These are phyloP conservation scores for Crambe crambe DNA, from an alignment of 37 sponge, comb jelly and placozoan species.

Conservation along the genomic window DNA sequence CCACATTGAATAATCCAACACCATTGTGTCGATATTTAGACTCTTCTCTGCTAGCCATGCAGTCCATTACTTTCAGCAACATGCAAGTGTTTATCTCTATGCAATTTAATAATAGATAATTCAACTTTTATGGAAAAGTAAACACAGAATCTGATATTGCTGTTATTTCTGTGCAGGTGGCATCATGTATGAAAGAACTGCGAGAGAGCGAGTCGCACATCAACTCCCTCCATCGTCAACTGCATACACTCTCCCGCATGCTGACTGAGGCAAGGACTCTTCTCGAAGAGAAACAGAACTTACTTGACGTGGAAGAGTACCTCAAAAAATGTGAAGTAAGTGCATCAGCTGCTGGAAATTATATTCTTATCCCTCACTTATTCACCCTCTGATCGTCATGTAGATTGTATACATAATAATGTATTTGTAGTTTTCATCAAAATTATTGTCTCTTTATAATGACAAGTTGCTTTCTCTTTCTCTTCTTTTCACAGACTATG, in stretches of 20 bases:
- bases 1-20: too few species aligned
- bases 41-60: too few species aligned
- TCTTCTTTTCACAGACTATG: conserved; percentile 2
- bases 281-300: conserved; percentile 16
- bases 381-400: neutral
- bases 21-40: too few species aligned
- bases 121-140: too few species aligned
- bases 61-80: too few species aligned
- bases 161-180: too few species aligned
- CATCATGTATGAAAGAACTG: conserved; percentile 9
- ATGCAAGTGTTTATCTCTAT: too few species aligned
- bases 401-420: neutral
- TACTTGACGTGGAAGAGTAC: conserved; percentile 30
- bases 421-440: neutral
- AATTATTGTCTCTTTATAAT: neutral
- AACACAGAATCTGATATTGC: too few species aligned
- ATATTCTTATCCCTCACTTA: neutral
- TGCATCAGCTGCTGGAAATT: neutral
- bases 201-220: conserved; percentile 20
- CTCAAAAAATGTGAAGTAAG: conserved; percentile 37
- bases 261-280: conserved; percentile 25
- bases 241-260: conserved; percentile 16
- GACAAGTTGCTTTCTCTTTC: neutral
- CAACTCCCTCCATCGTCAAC: conserved; percentile 33
- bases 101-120: too few species aligned